These are phyloP conservation scores for Mareca strepera DNA, from an alignment of 2,797 vertebrate species.

Conservation along the genomic window DNA sequence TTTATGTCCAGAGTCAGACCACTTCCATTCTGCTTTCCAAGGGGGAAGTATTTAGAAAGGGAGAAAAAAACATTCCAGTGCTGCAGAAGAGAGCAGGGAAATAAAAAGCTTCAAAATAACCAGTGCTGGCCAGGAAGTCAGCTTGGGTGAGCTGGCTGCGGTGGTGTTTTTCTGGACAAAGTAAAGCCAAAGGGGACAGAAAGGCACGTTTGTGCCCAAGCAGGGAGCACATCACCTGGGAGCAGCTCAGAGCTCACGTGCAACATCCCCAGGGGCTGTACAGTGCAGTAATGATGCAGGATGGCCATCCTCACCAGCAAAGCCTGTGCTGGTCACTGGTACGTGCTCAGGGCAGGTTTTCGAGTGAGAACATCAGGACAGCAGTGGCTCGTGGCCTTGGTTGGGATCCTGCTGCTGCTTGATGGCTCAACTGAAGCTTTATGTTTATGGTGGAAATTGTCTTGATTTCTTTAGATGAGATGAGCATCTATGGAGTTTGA, in stretches of 20 bases:
- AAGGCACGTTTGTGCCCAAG: neutral
- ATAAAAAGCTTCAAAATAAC: neutral
- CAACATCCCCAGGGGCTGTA: neutral
- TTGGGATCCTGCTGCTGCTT: conserved; percentile 78
- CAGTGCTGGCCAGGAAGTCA: neutral
- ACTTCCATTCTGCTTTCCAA: neutral
- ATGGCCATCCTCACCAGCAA: neutral
- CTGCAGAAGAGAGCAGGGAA: neutral
- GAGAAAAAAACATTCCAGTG: neutral
- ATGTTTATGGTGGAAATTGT: conserved; percentile 84
- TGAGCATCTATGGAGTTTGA: conserved; percentile 87
- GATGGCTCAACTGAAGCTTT: conserved; percentile 83
- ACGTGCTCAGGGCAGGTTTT: neutral
- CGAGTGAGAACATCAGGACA: neutral
- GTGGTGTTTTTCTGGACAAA: neutral
- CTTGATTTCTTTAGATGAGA: conserved; percentile 85
- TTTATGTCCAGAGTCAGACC: neutral
- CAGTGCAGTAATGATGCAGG: neutral
- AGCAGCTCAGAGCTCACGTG: neutral
- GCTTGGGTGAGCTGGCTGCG: neutral
- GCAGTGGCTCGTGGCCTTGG: conserved; percentile 68
- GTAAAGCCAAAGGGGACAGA: neutral
- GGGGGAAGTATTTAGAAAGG: neutral
- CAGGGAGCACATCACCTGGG: rapidly evolving
- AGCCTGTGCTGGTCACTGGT: neutral